phyloP scores from a whole-genome alignment of 2,888 invertebrate genomes.

The Pristionchus exspectatus region DNA sequence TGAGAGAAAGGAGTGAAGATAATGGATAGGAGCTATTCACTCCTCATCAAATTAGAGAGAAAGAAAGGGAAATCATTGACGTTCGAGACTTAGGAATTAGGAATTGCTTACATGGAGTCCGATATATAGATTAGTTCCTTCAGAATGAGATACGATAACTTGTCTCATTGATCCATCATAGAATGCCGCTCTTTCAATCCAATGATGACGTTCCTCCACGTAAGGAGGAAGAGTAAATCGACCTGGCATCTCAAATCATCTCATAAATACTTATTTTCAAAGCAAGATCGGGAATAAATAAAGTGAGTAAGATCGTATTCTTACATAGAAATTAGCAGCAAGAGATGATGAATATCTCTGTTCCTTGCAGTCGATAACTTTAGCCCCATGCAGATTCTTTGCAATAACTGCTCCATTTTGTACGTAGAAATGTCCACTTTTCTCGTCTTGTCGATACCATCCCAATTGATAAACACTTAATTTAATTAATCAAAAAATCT shows the following conservation, averaged over 20 bases:
- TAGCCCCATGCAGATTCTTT: constrained; percentile 76
- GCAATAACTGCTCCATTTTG: constrained; percentile 74
- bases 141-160: constrained; percentile 73
- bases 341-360: constrained; percentile 74
- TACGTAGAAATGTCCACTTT: constrained; percentile 69
- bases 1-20: constrained; percentile 18
- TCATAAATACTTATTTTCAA: neutral
- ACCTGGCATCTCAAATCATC: constrained; percentile 61
- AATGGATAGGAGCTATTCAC: constrained; percentile 3
- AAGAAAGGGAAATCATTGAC: neutral
- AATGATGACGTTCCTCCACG: constrained; percentile 68
- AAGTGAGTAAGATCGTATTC: constrained; percentile 7
- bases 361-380: constrained; percentile 75
- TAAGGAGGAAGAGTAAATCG: constrained; percentile 70
- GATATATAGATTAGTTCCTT: constrained; percentile 75
- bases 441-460: constrained; percentile 75
- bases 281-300: neutral
- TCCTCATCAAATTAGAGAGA: constrained; percentile 13
- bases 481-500: neutral
- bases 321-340: constrained; percentile 75
- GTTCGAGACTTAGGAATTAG: neutral
- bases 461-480: constrained; percentile 77
- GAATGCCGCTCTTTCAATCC: constrained; percentile 75
- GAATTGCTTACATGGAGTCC: constrained; percentile 61
- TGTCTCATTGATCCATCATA: constrained; percentile 71